Evolutionary conservation across 2,888 invertebrate genomes (phyloP).

Genomic region (Macrophya annulata): DNA sequence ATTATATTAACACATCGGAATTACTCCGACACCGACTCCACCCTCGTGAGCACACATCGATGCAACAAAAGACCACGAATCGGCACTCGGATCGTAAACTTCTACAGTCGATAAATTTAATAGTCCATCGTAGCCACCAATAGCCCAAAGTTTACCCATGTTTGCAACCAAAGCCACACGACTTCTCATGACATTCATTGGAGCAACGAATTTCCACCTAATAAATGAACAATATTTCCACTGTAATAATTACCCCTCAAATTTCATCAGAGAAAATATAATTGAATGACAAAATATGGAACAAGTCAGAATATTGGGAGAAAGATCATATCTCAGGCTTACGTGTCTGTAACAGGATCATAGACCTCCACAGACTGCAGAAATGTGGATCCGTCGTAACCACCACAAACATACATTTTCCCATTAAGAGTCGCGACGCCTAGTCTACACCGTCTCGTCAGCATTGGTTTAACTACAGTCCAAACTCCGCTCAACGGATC

Average conservation of each 20-base stretch:
- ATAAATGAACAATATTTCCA: constrained; percentile 57
- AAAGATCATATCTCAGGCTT: constrained; percentile 68
- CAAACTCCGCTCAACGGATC: constrained; percentile 88
- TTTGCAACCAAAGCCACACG: constrained; percentile 91
- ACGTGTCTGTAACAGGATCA: constrained; percentile 87
- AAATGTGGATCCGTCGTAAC: constrained; percentile 93
- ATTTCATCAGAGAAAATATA: neutral
- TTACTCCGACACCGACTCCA: constrained; percentile 94
- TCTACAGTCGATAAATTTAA: constrained; percentile 92
- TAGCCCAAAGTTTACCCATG: constrained; percentile 92
- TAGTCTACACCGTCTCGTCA: constrained; percentile 89
- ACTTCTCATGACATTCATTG: constrained; percentile 92
- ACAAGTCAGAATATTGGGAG: neutral
- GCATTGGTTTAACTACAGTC: constrained; percentile 89
- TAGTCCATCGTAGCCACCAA: constrained; percentile 90
- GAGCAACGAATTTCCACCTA: constrained; percentile 88
- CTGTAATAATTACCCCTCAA: neutral
- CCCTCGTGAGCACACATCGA: constrained; percentile 94
- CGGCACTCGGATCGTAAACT: constrained; percentile 88
- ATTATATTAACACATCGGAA: constrained; percentile 80
- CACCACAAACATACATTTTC: constrained; percentile 91
- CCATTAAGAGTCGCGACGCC: constrained; percentile 91
- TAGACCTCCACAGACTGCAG: constrained; percentile 91
- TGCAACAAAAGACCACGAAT: constrained; percentile 88
- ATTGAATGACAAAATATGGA: neutral